Percentiles rank a stretch among this genome's conserved stretches.
Evolutionary conservation across 2,113 vertebrate genomes (phyloP).

Genomic region (Sinocyclocheilus anshuiensis): DNA sequence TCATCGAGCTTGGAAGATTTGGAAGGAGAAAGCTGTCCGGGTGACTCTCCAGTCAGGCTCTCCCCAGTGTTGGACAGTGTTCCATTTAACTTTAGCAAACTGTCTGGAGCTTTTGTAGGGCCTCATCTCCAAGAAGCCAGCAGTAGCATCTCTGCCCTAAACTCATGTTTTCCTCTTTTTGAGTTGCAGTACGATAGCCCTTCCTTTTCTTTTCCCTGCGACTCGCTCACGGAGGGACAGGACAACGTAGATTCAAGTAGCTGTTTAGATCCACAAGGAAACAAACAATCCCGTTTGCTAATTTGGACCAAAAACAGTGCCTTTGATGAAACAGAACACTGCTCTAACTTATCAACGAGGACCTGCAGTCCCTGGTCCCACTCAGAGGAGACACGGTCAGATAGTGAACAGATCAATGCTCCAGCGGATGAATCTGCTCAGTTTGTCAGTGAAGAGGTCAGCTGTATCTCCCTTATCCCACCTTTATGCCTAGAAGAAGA

Average conservation of each 20-base stretch:
- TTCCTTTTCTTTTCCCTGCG: constrained; percentile 91
- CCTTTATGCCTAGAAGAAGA: constrained; percentile 91
- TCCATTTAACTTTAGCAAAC: constrained; percentile 81
- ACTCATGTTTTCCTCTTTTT: constrained; percentile 96
- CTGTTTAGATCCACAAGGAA: constrained; percentile 89
- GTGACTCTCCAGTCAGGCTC: constrained; percentile 88
- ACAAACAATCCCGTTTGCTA: constrained; percentile 98
- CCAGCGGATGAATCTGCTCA: constrained; percentile 86
- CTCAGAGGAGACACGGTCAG: constrained; percentile 97
- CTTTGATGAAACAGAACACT: constrained; percentile 99
- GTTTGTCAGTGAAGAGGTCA: constrained; percentile 85
- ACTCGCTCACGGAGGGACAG: constrained; percentile 85
- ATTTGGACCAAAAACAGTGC: constrained; percentile 99
- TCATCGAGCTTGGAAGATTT: constrained; percentile 93
- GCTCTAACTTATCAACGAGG: constrained; percentile 98
- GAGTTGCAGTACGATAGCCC: constrained; percentile 98
- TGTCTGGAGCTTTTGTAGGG: constrained; percentile 85
- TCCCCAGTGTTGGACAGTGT: constrained; percentile 88
- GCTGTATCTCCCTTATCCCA: constrained; percentile 88
- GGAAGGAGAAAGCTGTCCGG: constrained; percentile 92
- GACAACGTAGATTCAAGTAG: constrained; percentile 89
- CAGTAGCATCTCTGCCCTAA: constrained; percentile 85
- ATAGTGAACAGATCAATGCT: constrained; percentile 88
- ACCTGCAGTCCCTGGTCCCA: constrained; percentile 99
- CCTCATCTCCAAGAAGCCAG: constrained; percentile 83